These are phyloP conservation scores for Agonopterix alstromeriana DNA, from an alignment of 2,888 invertebrate genomes.

Conservation along the genomic window DNA sequence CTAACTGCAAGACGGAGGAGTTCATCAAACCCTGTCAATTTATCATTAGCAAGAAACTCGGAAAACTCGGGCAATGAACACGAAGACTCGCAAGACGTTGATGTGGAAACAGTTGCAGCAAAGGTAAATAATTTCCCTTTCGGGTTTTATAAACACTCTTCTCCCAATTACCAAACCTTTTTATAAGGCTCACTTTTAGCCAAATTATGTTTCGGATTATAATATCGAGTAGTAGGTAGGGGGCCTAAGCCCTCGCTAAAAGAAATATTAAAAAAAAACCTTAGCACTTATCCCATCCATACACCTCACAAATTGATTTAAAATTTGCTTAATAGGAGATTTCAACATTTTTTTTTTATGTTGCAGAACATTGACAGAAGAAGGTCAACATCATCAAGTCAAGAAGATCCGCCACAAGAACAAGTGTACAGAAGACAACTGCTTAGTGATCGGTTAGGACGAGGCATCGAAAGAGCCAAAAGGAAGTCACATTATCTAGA, in stretches of 20 bases:
- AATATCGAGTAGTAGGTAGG: too few relatives aligned
- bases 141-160: too few relatives aligned
- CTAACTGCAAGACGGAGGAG: constrained; percentile 80
- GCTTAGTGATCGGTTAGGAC: constrained; percentile 77
- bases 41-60: constrained; percentile 79
- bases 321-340: too few relatives aligned
- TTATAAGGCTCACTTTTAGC: too few relatives aligned
- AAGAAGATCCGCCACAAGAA: constrained; percentile 71
- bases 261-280: too few relatives aligned
- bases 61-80: constrained; percentile 77
- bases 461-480: constrained; percentile 79
- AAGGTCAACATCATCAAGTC: constrained; percentile 70
- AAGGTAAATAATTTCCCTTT: constrained; percentile 41
- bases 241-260: too few relatives aligned
- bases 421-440: constrained; percentile 78
- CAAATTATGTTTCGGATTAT: too few relatives aligned
- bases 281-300: too few relatives aligned
- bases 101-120: constrained; percentile 71
- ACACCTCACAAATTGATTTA: too few relatives aligned
- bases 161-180: too few relatives aligned
- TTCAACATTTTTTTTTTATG: constrained; percentile 1
- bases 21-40: constrained; percentile 89
- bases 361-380: constrained; percentile 61
- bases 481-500: constrained; percentile 80
- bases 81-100: constrained; percentile 72